These are phyloP conservation scores for Itoplectis maculator DNA, from an alignment of 2,888 invertebrate species.

Conservation along the genomic window DNA sequence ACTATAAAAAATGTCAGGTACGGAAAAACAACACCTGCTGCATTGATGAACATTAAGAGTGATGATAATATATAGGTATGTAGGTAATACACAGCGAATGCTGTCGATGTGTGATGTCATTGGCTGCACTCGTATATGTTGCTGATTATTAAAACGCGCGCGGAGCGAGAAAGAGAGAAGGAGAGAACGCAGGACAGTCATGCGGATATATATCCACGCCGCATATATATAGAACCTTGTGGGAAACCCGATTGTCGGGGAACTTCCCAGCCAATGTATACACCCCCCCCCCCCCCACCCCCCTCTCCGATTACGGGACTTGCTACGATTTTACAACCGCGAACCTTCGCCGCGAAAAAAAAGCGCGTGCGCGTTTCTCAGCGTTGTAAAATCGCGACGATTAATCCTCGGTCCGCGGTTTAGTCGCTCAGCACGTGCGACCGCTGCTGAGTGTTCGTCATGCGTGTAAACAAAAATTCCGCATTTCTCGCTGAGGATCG, in stretches of 20 bases:
- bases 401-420: neutral
- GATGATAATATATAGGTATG: too few species aligned
- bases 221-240: conserved; percentile 34
- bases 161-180: neutral
- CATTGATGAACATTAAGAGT: too few species aligned
- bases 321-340: conserved; percentile 3
- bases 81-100: neutral
- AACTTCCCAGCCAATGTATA: conserved; percentile 67
- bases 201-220: conserved; percentile 6
- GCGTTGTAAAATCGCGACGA: neutral
- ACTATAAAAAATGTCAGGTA: too few species aligned
- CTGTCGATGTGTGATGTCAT: conserved; percentile 19
- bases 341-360: neutral
- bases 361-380: neutral
- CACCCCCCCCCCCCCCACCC: conserved; percentile 15
- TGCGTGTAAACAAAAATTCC: too few species aligned
- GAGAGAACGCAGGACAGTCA: neutral
- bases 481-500: too few species aligned
- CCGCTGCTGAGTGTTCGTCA: too few species aligned
- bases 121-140: neutral
- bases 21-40: too few species aligned
- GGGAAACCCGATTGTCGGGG: conserved; percentile 70
- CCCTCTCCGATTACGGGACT: conserved; percentile 35
- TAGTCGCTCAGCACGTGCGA: neutral
- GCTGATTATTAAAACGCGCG: neutral